Base-by-base conservation (phyloP, 2,888 invertebrate genomes). In the Melikaiella ostensackeni region DNA sequence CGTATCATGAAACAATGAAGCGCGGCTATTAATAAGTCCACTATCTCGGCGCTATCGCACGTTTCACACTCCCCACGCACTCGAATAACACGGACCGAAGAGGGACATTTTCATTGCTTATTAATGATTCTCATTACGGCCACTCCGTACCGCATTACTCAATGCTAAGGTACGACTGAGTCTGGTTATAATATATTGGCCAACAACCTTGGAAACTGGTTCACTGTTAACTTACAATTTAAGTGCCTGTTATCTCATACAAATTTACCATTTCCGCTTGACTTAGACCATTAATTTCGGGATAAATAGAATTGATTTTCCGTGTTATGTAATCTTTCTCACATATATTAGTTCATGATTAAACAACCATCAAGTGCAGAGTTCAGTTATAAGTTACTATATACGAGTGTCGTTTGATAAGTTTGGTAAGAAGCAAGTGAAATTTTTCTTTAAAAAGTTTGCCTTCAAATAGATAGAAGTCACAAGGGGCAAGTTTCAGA, bases 71-170 rank as follows among this genome's bases (percentile, higher is more conserved):
- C 88, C 87, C 87, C 88, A 87, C 88, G 87, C 88, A 87, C 87
- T 88, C 88, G 86, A 87, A 87, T 88, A 89, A 89, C 89, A 89
- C 86, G 86, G 81, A 76, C 84, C 85, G 80, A 86, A 86, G 84
- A 86, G 88, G 89, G 89, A 89, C 89, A 89, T 89, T 90, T 90
- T 90, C 89, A 89, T 89, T 87, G 88, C 84, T 87, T 90, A 90
- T 90, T 89, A 89, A 90, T 90, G 90, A 73, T 79, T 84, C 86
- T 90, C 90, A 87, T 90, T 89, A 88, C 86, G 82, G 85, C 85
- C 88, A 89, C 88, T 89, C 90, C 86, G 83, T 88, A 89, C 89
- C 85, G 87, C 88, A 90, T 90, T 89, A 90, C 84, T 90, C 90
- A 90, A 89, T 89, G 89, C 84, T 88, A 85, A 83, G 84, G 84